Percentiles rank a stretch among this genome's conserved stretches.
phyloP scores from a whole-genome alignment of 1,140 invertebrate genomes.

The Drosophila takahashii region DNA sequence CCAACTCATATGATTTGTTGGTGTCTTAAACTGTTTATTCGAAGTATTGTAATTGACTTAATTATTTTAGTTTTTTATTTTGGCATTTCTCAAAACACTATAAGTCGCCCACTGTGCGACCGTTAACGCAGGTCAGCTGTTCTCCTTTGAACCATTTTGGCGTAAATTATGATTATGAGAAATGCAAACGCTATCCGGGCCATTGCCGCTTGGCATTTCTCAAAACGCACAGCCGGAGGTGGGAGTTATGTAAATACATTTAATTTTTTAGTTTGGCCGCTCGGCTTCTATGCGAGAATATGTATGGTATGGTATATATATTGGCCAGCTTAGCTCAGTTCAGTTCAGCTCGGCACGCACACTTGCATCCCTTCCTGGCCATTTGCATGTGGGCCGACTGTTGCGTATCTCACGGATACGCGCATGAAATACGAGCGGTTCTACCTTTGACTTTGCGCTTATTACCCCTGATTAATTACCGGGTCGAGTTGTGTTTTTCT shows the following conservation, averaged over 20 bases:
- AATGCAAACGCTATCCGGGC: slow-evolving; percentile 75
- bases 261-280: slow-evolving; percentile 61
- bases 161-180: slow-evolving; percentile 81
- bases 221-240: slow-evolving; percentile 5
- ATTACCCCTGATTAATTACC: slow-evolving; percentile 67
- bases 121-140: slow-evolving; percentile 65
- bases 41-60: too few species aligned
- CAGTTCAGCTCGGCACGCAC: slow-evolving; percentile 42
- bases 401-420: slow-evolving; percentile 76
- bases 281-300: slow-evolving; percentile 14
- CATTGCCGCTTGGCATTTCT: slow-evolving; percentile 62
- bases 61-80: too few species aligned
- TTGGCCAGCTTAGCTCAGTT: slow-evolving; percentile 26
- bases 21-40: too few species aligned
- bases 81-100: too few species aligned
- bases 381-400: slow-evolving; percentile 48
- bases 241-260: slow-evolving; percentile 66
- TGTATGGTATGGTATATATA: not conserved
- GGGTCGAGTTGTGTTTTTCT: slow-evolving; percentile 40
- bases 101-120: slow-evolving; percentile 65
- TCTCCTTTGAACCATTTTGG: slow-evolving; percentile 58
- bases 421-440: slow-evolving; percentile 54
- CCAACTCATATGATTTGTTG: too few species aligned
- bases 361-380: slow-evolving; percentile 22
- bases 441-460: slow-evolving; percentile 42